Conservation (phyloP, 2,113 vertebrate species). For the Eurypyga helias region DNA sequence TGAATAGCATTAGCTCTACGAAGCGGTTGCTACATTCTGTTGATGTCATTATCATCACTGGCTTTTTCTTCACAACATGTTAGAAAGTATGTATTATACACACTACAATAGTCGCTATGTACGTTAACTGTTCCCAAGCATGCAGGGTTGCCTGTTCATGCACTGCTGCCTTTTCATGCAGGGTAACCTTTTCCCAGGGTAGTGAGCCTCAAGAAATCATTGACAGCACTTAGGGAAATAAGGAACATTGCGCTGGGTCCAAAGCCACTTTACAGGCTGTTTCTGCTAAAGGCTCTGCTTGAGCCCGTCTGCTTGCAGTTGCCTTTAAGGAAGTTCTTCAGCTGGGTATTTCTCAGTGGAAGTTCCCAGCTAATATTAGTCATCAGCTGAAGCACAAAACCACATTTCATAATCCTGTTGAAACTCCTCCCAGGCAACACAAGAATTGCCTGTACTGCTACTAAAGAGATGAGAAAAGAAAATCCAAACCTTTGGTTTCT, state of each 20-base stretch:
- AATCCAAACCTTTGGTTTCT: slow-evolving; percentile 26
- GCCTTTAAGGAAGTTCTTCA: slow-evolving; percentile 80
- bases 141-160: neutral
- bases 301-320: slow-evolving; percentile 49
- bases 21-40: neutral
- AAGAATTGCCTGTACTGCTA: neutral
- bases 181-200: neutral
- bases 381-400: slow-evolving; percentile 47
- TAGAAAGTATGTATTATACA: neutral
- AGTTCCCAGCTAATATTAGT: slow-evolving; percentile 77
- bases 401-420: slow-evolving; percentile 24
- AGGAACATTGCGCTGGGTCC: neutral
- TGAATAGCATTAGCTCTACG: neutral
- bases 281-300: slow-evolving; percentile 64
- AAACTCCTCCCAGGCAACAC: neutral
- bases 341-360: slow-evolving; percentile 80
- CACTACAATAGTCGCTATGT: neutral
- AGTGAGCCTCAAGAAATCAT: neutral
- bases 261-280: slow-evolving; percentile 44
- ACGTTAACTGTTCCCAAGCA: neutral
- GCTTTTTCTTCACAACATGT: neutral
- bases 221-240: neutral
- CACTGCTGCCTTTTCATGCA: neutral
- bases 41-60: neutral
- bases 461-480: slow-evolving; percentile 34